phyloP scores from a whole-genome alignment of 2,797 vertebrate genomes.

The Darevskia mixta region DNA sequence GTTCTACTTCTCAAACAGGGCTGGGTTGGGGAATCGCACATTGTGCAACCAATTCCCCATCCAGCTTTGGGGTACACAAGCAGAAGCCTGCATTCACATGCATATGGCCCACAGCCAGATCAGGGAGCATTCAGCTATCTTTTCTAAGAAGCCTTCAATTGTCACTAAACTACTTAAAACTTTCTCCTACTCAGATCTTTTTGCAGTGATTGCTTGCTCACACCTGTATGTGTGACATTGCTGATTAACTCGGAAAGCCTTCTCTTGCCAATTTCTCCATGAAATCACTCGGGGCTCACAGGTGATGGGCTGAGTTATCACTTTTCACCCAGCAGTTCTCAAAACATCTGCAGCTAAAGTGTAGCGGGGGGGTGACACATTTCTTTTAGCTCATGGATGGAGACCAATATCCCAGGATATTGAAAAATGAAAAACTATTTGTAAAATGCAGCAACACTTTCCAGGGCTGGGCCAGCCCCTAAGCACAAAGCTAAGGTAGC shows the following conservation, averaged over 20 bases:
- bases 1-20: not conserved
- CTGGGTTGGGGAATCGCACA: not conserved
- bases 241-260: conserved; percentile 53
- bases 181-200: conserved; percentile 8
- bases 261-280: conserved; percentile 33
- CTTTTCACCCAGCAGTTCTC: conserved; percentile 12
- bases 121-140: not conserved
- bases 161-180: not conserved
- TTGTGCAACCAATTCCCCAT: not conserved
- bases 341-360: conserved; percentile 10
- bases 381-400: not conserved
- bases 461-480: conserved; percentile 42
- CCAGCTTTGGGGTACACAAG: not conserved
- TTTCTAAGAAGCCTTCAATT: not conserved
- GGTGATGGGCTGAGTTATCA: conserved; percentile 33
- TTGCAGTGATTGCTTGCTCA: conserved; percentile 26
- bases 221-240: conserved; percentile 50
- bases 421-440: conserved; percentile 61
- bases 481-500: conserved; percentile 40
- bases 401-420: conserved; percentile 46
- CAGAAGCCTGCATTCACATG: not conserved
- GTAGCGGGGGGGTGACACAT: conserved; percentile 6
- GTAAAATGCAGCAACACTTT: conserved; percentile 54
- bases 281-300: conserved; percentile 26
- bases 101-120: not conserved